Conservation (phyloP, 2,113 vertebrate species). For the Sphaerodactylus townsendi region DNA sequence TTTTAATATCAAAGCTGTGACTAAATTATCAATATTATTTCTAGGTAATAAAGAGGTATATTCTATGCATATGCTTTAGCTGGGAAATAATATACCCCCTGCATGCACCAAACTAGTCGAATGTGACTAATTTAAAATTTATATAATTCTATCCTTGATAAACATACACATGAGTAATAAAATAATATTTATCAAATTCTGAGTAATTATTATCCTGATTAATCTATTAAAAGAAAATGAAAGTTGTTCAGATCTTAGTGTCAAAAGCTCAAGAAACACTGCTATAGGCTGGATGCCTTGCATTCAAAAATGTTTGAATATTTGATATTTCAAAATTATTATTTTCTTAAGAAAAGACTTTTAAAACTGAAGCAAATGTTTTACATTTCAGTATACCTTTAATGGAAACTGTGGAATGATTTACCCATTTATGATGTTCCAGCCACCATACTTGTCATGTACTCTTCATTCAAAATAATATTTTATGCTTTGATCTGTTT, state of each 20-base stretch:
- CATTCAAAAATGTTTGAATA: too few relatives aligned
- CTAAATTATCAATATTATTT: conserved; percentile 48
- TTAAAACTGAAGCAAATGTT: background rate
- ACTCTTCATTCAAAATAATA: background rate
- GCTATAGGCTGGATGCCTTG: background rate
- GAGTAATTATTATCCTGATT: background rate
- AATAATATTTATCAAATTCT: background rate
- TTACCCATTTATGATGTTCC: background rate
- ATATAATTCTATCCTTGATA: background rate
- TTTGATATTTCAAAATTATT: too few relatives aligned
- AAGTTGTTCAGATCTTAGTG: background rate
- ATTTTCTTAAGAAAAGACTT: too few relatives aligned
- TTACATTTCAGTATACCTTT: background rate
- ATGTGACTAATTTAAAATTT: background rate
- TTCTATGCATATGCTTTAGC: conserved; percentile 26
- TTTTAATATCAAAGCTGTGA: conserved; percentile 54
- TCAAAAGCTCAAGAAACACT: background rate
- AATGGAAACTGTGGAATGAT: background rate
- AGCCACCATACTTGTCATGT: background rate
- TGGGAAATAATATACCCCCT: background rate
- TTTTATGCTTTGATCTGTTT: background rate
- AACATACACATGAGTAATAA: background rate
- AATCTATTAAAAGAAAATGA: background rate
- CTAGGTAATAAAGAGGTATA: background rate
- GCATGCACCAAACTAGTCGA: background rate